Evolutionary conservation across 2,113 vertebrate species (phyloP).

Genomic region (Rhea americana): DNA sequence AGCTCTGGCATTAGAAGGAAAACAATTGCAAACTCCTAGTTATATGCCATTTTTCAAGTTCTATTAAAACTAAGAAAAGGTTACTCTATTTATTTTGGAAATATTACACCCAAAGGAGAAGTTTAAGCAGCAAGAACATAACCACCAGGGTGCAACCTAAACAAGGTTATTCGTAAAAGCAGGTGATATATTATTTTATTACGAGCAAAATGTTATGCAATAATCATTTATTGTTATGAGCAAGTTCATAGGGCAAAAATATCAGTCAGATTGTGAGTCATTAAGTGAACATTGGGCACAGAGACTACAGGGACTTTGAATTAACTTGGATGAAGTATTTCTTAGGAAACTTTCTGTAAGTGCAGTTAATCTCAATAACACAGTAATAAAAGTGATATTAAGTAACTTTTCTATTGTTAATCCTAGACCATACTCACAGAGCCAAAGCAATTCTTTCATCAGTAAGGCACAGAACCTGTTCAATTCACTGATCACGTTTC

Average conservation of each 20-base stretch:
- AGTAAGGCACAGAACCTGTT: not conserved
- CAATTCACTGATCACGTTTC: not conserved
- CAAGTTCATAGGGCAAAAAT: not conserved
- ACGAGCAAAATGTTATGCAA: not conserved
- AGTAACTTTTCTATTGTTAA: not conserved
- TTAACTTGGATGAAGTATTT: not conserved
- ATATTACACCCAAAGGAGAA: constrained; percentile 1
- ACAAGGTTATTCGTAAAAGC: not conserved
- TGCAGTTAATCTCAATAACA: not conserved
- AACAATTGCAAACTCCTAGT: not conserved
- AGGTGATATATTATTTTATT: not conserved
- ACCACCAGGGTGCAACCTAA: not conserved
- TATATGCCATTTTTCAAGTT: not conserved
- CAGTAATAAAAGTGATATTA: not conserved
- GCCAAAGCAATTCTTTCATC: not conserved
- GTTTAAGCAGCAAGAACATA: not conserved
- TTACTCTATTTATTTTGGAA: not conserved
- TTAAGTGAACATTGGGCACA: not conserved
- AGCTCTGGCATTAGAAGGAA: not conserved
- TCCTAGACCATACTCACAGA: accelerated
- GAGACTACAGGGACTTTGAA: not conserved
- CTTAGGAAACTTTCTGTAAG: not conserved
- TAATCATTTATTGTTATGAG: not conserved
- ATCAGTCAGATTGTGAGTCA: not conserved
- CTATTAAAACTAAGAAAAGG: not conserved